Evolutionary conservation across 2,888 invertebrate genomes (phyloP), one percentile per base, ranked within the genome.

Genomic region (Eupelmus urozonus): DNA sequence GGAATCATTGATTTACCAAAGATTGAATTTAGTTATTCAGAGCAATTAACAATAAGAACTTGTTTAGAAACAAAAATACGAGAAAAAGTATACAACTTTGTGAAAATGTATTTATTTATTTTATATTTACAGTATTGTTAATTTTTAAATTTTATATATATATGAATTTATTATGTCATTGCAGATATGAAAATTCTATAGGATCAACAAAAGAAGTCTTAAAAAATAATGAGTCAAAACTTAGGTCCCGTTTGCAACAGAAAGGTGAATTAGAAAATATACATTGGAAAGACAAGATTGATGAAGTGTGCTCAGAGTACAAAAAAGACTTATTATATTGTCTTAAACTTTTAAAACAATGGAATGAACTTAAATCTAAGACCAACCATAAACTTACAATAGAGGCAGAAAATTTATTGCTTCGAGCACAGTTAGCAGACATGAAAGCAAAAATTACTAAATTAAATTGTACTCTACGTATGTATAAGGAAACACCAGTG

Each of bases 401-500:
- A 77, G 90, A 90, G 80, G 83, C 89, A 16, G 82, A 85, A 34
- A 80, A 82, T 60, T 78, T 88, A 49, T 81, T 86, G 34, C 70
- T 87, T 18, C 82, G 86, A 78, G 82, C 86, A 29, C 82, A 86
- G 82, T 85, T 90, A 78, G 86, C 85, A 63, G 84, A 89, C 78
- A 71, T 87, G 1, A 87, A 89, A 83, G 86, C 87, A 20, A 87
- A 88, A 67, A 86, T 90, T 65, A 87, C 88, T 73, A 84, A 85
- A 67, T 81, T 90, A 55, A 86, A 87, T 66, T 87, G 88, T 34
- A 84, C 87, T 45, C 82, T 88, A n/a, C 89, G 88, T 79, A 89
- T 91, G 87, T 91, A 90, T 75, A 89, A 85, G 34, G 91, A 91
- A 84, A 89, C 89, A 2, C 87, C 88, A 25, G 81, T 82, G 59